These are phyloP conservation scores for Drosophila austrosaltans DNA, from an alignment of 2,888 invertebrate species.

Conservation along the genomic window DNA sequence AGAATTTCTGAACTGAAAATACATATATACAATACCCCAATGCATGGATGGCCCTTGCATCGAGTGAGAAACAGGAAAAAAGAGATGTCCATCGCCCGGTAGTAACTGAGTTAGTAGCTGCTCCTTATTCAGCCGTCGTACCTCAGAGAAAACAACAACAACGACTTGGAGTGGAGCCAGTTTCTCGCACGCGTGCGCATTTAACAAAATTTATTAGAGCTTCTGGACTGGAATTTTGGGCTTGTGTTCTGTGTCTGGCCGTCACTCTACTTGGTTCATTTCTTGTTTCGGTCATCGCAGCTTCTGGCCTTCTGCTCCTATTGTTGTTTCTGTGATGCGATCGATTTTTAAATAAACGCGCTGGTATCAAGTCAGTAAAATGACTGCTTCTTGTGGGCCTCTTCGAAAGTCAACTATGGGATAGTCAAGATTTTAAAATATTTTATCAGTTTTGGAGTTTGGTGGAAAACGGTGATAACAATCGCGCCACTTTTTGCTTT, in stretches of 20 bases:
- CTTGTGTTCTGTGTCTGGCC: constrained; percentile 78
- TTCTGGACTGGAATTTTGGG: constrained; percentile 77
- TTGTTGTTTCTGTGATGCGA: constrained; percentile 69
- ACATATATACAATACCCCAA: background rate
- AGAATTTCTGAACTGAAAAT: background rate
- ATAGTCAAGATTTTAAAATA: constrained; percentile 64
- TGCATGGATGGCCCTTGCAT: background rate
- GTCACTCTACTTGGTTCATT: constrained; percentile 59
- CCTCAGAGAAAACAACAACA: constrained; percentile 34
- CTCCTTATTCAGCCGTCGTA: constrained; percentile 35
- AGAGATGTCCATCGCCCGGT: constrained; percentile 72
- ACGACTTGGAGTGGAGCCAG: constrained; percentile 38
- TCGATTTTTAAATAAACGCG: constrained; percentile 71
- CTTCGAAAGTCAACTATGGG: constrained; percentile 14
- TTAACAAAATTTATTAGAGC: constrained; percentile 82
- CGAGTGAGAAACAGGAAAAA: constrained; percentile 46
- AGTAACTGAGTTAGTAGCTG: constrained; percentile 76
- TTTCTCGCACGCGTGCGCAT: constrained; percentile 81
- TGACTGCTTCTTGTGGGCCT: constrained; percentile 41
- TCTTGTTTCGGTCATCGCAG: constrained; percentile 34
- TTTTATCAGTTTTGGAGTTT: constrained; percentile 73
- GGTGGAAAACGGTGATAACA: constrained; percentile 72
- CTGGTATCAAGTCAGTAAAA: constrained; percentile 47
- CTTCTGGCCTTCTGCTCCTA: constrained; percentile 44
- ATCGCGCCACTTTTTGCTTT: constrained; percentile 65